Evolutionary conservation across 2,113 vertebrate genomes (phyloP), one percentile per base, ranked within the genome.

Genomic region (Cnemophilus loriae): DNA sequence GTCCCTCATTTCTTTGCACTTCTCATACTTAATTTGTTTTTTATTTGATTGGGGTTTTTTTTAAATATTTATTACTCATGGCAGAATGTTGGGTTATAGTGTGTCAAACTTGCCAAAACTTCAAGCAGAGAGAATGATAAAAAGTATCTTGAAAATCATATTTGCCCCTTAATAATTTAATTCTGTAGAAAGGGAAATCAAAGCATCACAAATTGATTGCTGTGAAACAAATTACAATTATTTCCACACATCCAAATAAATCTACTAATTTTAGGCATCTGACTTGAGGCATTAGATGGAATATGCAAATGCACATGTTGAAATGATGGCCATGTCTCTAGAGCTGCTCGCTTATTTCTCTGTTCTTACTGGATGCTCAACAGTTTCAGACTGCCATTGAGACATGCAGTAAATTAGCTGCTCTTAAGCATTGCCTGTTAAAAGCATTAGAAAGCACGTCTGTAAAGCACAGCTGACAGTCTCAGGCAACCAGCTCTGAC

Each of bases 151-250:
- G 78, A 96, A 97, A 97, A 91, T 91, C 85, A 60, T 89, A 91
- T 94, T 94, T 96, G 55, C 80, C 71, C 85, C 84, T 95, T 82
- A 89, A 82, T 96, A 96, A 96, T 96, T 96, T 95, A 91, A 93
- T 96, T 91, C 85, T 78, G 80, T 37, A 95, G 92, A 95, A 97
- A 81, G 83, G 79, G 65, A 97, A 97, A 97, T 96, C 96, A 95
- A 92, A 97, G 93, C 89, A 95, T 96, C 93, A 87, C 94, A 97
- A 97, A 97, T 96, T 91, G 95, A 97, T 97, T 96, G 95, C 92
- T 94, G 78, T 90, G 91, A 95, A 97, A 97, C 93, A 96, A 97
- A 97, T 97, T 93, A 96, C 89, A 97, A 96, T 97, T 97, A 96
- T 97, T 97, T 96, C 93, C 95, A 96, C 93, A 96, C 84, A 97